phyloP scores from a whole-genome alignment of 2,113 vertebrate species.

The Malurus melanocephalus region DNA sequence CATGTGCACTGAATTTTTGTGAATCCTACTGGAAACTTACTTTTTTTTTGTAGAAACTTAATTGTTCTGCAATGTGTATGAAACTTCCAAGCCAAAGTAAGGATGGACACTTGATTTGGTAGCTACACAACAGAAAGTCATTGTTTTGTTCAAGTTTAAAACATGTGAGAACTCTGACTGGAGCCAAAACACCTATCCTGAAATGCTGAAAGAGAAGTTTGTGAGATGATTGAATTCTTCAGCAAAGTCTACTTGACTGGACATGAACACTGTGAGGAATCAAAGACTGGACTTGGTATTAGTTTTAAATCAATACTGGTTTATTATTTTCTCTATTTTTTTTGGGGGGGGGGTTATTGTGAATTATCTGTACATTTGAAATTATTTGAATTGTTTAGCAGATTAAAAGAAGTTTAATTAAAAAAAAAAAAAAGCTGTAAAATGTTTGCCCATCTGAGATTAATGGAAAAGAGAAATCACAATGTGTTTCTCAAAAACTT shows the following conservation, averaged over 20 bases:
- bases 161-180: background rate
- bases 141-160: background rate
- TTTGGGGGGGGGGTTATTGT: rapidly evolving
- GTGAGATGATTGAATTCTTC: background rate
- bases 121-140: background rate
- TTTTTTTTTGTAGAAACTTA: background rate
- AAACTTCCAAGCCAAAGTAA: background rate
- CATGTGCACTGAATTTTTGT: background rate
- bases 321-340: background rate
- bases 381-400: background rate
- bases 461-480: background rate
- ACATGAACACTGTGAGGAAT: background rate
- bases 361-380: background rate
- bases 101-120: background rate
- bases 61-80: background rate
- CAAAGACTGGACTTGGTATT: background rate
- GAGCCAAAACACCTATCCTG: background rate
- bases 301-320: background rate
- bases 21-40: background rate
- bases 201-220: background rate
- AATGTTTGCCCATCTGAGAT: background rate
- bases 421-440: background rate
- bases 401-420: background rate
- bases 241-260: background rate
- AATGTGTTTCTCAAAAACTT: background rate